phyloP scores from a whole-genome alignment of 2,888 invertebrate species.

The Chaitophorus viminalis region DNA sequence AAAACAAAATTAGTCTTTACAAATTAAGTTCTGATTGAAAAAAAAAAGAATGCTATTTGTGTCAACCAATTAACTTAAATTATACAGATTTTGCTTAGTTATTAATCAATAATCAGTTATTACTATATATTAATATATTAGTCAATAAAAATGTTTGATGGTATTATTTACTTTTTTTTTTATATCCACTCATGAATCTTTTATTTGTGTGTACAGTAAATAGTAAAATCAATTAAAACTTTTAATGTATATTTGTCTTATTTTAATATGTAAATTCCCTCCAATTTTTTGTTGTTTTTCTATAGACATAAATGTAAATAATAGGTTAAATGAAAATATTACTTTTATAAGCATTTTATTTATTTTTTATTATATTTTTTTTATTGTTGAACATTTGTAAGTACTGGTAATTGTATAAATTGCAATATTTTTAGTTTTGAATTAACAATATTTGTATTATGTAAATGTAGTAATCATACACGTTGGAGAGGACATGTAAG shows the following conservation, averaged over 20 bases:
- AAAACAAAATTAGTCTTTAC: neutral
- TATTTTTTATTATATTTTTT: slow-evolving; percentile 59
- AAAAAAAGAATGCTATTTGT: slow-evolving; percentile 9
- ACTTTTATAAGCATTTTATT: slow-evolving; percentile 61
- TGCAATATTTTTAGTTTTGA: slow-evolving; percentile 60
- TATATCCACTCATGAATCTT: neutral
- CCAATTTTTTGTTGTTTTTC: slow-evolving; percentile 47
- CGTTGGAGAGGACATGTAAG: slow-evolving; percentile 45
- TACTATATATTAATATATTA: neutral
- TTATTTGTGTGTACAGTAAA: slow-evolving; percentile 30
- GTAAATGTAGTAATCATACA: slow-evolving; percentile 56
- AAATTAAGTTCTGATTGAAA: neutral
- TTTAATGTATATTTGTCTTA: slow-evolving; percentile 35
- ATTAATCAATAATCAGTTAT: neutral
- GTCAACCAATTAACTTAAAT: slow-evolving; percentile 28
- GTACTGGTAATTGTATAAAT: slow-evolving; percentile 53
- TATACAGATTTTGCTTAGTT: neutral
- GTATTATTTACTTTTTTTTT: neutral
- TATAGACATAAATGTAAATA: slow-evolving; percentile 57
- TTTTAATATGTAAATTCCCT: slow-evolving; percentile 56
- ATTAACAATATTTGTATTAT: slow-evolving; percentile 58
- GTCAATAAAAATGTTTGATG: neutral
- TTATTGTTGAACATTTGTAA: slow-evolving; percentile 59
- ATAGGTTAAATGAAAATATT: slow-evolving; percentile 38
- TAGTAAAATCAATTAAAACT: slow-evolving; percentile 10